phyloP scores from a whole-genome alignment of 2,113 vertebrate species.

The Ceuthmochares aereus region DNA sequence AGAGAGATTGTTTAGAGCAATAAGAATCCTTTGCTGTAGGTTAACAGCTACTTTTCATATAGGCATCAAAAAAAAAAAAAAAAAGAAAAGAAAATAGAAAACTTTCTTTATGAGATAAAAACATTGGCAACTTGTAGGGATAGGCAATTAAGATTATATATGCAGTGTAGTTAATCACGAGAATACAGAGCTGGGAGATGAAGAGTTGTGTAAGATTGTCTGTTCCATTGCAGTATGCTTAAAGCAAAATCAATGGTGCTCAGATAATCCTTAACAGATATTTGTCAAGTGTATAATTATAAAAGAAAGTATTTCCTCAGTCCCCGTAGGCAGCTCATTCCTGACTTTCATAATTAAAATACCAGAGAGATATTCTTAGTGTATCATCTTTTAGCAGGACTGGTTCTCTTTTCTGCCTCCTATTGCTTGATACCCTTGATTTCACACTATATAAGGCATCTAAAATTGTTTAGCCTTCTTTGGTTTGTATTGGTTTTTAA shows the following conservation, averaged over 20 bases:
- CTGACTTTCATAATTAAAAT: not conserved
- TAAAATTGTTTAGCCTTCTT: fast-evolving
- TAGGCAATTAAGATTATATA: not conserved
- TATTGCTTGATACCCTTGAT: not conserved
- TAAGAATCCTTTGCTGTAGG: not conserved
- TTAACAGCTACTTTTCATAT: not conserved
- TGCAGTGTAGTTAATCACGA: not conserved
- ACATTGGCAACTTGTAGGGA: not conserved
- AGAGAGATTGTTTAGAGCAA: not conserved
- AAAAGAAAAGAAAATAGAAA: not conserved
- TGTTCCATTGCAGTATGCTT: not conserved
- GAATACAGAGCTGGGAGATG: not conserved
- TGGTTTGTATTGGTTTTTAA: not conserved
- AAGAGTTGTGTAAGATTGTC: not conserved
- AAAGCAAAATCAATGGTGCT: not conserved
- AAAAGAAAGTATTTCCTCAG: not conserved
- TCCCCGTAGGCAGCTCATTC: not conserved
- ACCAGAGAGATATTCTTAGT: not conserved
- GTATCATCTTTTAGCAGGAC: not conserved
- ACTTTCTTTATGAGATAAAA: not conserved
- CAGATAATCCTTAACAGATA: not conserved
- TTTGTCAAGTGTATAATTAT: not conserved
- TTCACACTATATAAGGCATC: not conserved
- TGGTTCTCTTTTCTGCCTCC: not conserved
- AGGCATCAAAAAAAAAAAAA: not conserved